Percentiles rank a stretch among this genome's conserved stretches.
These are phyloP conservation scores for Maccullochella peelii DNA, from an alignment of 2,113 vertebrate species.

Conservation along the genomic window DNA sequence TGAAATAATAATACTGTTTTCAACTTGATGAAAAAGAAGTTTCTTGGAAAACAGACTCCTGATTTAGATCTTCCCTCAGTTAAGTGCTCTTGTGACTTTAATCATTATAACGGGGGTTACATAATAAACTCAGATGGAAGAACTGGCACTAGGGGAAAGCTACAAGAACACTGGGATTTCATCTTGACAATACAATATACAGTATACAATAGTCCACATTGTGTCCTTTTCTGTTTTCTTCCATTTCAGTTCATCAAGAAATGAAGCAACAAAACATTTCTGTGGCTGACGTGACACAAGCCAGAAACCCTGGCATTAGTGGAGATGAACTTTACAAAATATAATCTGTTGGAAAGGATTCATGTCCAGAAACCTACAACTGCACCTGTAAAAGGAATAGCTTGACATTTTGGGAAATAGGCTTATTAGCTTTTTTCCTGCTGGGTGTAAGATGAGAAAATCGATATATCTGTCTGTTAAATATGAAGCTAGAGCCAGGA, in stretches of 20 bases:
- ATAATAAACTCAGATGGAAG: constrained; percentile 39
- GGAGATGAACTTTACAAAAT: neutral
- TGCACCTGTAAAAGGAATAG: neutral
- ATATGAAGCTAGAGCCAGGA: neutral
- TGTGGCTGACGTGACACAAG: neutral
- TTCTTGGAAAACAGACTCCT: constrained; percentile 23
- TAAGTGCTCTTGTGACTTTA: constrained; percentile 38
- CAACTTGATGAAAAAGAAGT: neutral
- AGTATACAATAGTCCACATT: neutral
- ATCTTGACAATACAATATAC: neutral
- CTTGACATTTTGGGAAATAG: neutral
- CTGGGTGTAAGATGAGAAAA: neutral
- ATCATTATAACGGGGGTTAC: constrained; percentile 24
- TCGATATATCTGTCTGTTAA: no score
- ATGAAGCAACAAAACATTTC: neutral
- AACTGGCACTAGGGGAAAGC: neutral
- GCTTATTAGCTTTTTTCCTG: neutral
- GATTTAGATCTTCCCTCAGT: constrained; percentile 26
- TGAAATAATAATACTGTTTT: neutral
- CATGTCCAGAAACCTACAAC: neutral
- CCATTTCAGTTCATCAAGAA: neutral
- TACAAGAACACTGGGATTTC: constrained; percentile 1
- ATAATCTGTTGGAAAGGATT: neutral
- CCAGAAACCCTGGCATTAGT: neutral
- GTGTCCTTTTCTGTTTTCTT: neutral